Conservation (phyloP, 2,797 vertebrate species). For the Semaprochilodus insignis region DNA sequence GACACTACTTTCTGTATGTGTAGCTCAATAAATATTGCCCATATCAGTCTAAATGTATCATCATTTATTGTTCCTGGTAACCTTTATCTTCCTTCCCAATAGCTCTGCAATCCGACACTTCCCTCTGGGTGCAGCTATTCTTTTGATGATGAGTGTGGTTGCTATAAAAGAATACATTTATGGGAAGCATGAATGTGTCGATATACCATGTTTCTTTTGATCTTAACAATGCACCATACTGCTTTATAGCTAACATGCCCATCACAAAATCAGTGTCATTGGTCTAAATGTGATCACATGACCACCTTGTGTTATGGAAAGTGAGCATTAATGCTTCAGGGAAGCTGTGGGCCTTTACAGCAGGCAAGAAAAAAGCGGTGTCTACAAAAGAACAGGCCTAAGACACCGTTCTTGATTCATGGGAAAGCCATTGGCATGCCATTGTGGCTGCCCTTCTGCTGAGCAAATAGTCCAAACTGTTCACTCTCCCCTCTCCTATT, state of each 20-base stretch:
- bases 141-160: background rate
- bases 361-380: constrained; percentile 63
- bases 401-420: constrained; percentile 86
- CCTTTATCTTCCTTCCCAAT: no score
- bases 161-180: no score
- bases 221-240: background rate
- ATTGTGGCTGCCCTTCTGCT: constrained; percentile 95
- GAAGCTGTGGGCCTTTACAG: constrained; percentile 86
- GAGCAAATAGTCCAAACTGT: constrained; percentile 98
- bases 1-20: no score
- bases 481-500: constrained; percentile 90
- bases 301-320: constrained; percentile 66
- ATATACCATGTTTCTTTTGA: background rate
- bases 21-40: no score
- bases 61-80: no score
- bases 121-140: no score
- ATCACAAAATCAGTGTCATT: background rate
- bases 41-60: no score
- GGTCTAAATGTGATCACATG: constrained; percentile 48
- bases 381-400: constrained; percentile 83
- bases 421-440: constrained; percentile 87
- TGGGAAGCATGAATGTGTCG: background rate
- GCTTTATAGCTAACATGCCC: background rate
- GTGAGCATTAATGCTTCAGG: constrained; percentile 72
- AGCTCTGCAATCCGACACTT: no score